phyloP scores from a whole-genome alignment of 2,888 invertebrate genomes.

The Didymodactylos carnosus region DNA sequence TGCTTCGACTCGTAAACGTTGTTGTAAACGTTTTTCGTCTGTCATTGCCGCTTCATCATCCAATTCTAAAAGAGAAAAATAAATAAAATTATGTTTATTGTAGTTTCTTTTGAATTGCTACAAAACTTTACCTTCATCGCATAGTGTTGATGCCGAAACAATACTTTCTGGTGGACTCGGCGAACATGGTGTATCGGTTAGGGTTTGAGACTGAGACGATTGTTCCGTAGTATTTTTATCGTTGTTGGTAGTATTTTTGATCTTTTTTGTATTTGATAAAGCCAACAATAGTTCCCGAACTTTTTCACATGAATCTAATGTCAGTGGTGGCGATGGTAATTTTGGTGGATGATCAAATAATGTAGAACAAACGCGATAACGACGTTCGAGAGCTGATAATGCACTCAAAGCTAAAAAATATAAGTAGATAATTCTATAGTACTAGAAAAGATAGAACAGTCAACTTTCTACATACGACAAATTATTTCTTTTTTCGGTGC shows the following conservation, averaged over 20 bases:
- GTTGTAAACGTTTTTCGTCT: background rate
- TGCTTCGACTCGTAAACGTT: slow-evolving; percentile 3
- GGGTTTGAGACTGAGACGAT: too few relatives aligned
- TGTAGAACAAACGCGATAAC: background rate
- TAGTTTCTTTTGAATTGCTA: too few relatives aligned
- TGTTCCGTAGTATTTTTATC: too few relatives aligned
- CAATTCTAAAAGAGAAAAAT: too few relatives aligned
- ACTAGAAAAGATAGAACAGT: background rate
- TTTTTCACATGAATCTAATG: background rate
- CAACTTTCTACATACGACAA: background rate
- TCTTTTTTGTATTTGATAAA: too few relatives aligned
- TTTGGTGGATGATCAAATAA: background rate
- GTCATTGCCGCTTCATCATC: background rate
- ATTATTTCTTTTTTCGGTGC: background rate
- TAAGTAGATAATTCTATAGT: background rate
- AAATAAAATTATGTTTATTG: too few relatives aligned
- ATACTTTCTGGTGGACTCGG: too few relatives aligned
- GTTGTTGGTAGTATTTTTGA: too few relatives aligned
- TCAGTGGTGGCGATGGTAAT: background rate
- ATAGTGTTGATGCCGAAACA: background rate
- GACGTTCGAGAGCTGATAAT: background rate
- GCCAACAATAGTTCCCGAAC: background rate
- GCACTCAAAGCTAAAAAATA: background rate
- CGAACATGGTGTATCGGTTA: too few relatives aligned
- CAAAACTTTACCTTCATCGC: background rate